Percentiles rank a stretch among this genome's conserved stretches.
Evolutionary conservation across 2,888 invertebrate genomes (phyloP).

Genomic region (Actias luna): DNA sequence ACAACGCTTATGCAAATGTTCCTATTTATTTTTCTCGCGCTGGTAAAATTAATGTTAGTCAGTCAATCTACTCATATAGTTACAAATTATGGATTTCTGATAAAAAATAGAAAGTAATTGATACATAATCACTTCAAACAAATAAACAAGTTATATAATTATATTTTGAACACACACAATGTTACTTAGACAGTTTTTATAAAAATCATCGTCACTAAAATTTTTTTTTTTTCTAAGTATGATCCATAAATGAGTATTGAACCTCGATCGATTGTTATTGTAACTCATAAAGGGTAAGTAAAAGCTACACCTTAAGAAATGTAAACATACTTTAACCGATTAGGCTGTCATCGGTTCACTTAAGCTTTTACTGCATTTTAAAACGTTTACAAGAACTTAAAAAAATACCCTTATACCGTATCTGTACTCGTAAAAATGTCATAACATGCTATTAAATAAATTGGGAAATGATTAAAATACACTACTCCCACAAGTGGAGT

Average conservation of each 20-base stretch:
- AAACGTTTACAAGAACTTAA: slow-evolving; percentile 6
- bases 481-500: neutral
- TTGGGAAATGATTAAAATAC: neutral
- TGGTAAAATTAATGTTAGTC: no score
- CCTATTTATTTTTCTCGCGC: no score
- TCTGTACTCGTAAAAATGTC: slow-evolving; percentile 6
- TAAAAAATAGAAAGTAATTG: no score
- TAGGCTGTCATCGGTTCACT: slow-evolving; percentile 1
- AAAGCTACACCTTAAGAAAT: slow-evolving; percentile 6
- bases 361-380: slow-evolving; percentile 2
- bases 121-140: no score
- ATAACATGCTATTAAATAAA: neutral
- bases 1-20: no score
- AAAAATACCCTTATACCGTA: neutral
- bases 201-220: neutral
- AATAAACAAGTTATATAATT: neutral
- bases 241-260: neutral
- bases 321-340: slow-evolving; percentile 12
- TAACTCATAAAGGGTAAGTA: neutral
- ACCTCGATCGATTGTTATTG: neutral
- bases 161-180: neutral
- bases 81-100: no score
- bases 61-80: no score
- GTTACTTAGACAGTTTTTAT: neutral
- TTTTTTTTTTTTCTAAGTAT: neutral